Evolutionary conservation across 2,797 vertebrate genomes (phyloP), one percentile per base, ranked within the genome.

Genomic region (Threskiornis aethiopicus): DNA sequence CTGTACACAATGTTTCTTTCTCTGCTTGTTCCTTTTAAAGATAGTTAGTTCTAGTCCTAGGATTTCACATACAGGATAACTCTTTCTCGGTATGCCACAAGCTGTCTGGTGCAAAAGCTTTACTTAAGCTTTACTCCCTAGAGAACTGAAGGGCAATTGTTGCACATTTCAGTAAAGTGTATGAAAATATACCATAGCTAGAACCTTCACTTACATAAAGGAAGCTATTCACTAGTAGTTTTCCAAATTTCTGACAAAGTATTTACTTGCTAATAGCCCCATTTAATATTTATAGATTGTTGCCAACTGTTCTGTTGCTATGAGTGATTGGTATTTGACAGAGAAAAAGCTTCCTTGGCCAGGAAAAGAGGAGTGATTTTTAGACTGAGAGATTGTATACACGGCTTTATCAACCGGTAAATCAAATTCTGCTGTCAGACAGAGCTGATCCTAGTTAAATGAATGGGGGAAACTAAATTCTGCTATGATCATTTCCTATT

Each of bases 31-130:
- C 46, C 25, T 58, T 54, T 49, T n/a, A 65, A 66, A 37, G 22
- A 16, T 61, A 25, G 11, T 62, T 69, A 4, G 22, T n/a, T 84
- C 41, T 55, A 71, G 12, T 59, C 31, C 28, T 46, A 22, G 47
- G 47, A 39, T 87, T 75, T 76, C 52, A 46, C 16, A 12, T 46
- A 28, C 5, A 24, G 54, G 51, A 10, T 76, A 69, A 37, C 44
- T 31, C 51, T 64, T 35, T 49, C 25, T 66, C 0, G 0, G 16
- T 72, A 8, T 35, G 61, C 39, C 29, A 51, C 16, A 44, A 16
- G 11, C 18, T 72, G 37, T 22, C 57, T 82, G 37, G 13, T 64
- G 54, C 64, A 41, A 72, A 59, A 70, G 39, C 37, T 62, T 80
- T 82, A 33, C 37, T 47, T 57, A 67, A 84, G 49, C 10, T 82